Base-by-base conservation (phyloP, 2,113 vertebrate species). In the Microcebus ravelobensis region DNA sequence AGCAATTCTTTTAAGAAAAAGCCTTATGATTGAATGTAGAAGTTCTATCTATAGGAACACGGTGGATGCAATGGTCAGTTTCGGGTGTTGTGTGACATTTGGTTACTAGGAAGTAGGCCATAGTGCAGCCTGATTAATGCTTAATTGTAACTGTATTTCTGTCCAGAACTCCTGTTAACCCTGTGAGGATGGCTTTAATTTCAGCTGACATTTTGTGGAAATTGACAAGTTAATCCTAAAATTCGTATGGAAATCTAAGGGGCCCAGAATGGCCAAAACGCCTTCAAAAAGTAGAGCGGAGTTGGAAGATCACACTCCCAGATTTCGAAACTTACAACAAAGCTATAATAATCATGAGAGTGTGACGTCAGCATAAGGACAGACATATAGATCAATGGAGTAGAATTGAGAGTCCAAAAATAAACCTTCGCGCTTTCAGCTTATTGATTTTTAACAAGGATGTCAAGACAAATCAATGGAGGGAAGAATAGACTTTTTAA, bases 341-440 rank as follows among this genome's bases (percentile, higher is more conserved):
- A 36, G 7, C 4, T 63, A 42, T 1, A 14, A 27, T 42, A 42
- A 23, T 52, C 7, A 65, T 18, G 23, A 23, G 4, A 6, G 23
- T 12, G 4, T 34, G 12, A 42, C 10, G 6, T 25, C 2, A 8
- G 20, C 39, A 39, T 21, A 7, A 36, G 0, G 6, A 36, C 3
- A 7, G 50, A 12, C 18, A 9, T 1, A 11, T 1, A 73, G 23
- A 34, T 63, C 29, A 63, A 57, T 25, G 5, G 21, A 6, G 20
- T 11, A 52, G 25, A 88, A 77, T 0, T 3, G 13, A 57, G 57
- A 39, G 2, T 34, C 48, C 17, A 31, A 57, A 81, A 52, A 13
- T 17, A 1, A 45, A 31, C 12, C 4, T 8, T 81, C 27, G 18
- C 9, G 12, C 23, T 34, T 65, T n/a, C 18, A 31, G n/a, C 5